phyloP scores from a whole-genome alignment of 53 echinoderm and acorn worm species.

The Paelopatides confundens region DNA sequence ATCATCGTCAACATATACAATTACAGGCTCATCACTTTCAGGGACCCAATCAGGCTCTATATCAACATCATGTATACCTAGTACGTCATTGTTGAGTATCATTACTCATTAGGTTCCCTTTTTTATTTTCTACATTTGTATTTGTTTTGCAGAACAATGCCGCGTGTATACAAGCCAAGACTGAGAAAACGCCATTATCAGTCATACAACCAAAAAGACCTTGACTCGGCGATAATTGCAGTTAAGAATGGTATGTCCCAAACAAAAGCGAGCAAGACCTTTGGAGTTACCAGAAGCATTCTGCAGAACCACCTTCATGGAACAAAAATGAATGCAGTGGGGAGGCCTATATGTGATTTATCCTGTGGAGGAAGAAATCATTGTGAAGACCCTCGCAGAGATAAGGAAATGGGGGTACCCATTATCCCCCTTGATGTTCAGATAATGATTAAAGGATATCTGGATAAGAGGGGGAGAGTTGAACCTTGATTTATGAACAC shows the following conservation, averaged over 20 bases:
- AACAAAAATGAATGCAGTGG: background rate
- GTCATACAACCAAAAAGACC: too few relatives aligned
- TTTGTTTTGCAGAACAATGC: too few relatives aligned
- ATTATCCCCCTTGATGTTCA: background rate
- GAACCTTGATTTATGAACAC: too few relatives aligned
- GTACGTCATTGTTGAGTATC: too few relatives aligned
- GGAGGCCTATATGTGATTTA: background rate
- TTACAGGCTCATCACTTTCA: too few relatives aligned
- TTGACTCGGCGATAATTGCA: background rate
- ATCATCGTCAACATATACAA: too few relatives aligned
- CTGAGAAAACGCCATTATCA: too few relatives aligned
- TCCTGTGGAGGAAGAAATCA: background rate
- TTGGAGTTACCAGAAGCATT: background rate
- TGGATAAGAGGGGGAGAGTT: too few relatives aligned
- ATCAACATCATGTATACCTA: too few relatives aligned
- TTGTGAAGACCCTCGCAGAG: background rate
- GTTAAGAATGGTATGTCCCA: constrained; percentile 13
- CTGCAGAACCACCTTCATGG: background rate
- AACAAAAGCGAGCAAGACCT: constrained; percentile 15
- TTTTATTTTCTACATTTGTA: background rate
- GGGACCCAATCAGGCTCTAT: too few relatives aligned
- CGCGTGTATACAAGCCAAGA: background rate
- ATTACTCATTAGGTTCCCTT: too few relatives aligned
- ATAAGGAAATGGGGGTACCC: background rate
- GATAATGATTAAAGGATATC: too few relatives aligned